A percentile compares a stretch with the other conserved stretches of the same genome.
phyloP scores from a whole-genome alignment of 1,140 invertebrate genomes.

The Drosophila nigromelanica region DNA sequence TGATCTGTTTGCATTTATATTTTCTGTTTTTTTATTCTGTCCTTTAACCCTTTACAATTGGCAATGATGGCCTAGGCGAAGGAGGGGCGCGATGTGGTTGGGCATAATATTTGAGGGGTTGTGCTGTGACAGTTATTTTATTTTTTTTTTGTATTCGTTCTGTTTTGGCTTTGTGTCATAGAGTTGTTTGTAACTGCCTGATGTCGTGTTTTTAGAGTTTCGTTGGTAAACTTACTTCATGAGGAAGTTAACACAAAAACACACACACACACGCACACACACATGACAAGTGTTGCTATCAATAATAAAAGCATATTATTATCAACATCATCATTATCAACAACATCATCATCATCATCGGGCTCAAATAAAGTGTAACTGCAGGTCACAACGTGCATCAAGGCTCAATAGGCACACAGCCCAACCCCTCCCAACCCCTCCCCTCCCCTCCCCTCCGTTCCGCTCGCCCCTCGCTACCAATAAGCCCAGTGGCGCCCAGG shows the following conservation, averaged over 20 bases:
- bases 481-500: background rate
- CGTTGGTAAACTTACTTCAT: conserved; percentile 62
- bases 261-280: conserved; percentile 6
- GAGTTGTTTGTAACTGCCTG: conserved; percentile 7
- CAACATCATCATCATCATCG: conserved; percentile 5
- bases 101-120: background rate
- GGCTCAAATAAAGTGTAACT: conserved; percentile 68
- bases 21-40: conserved; percentile 21
- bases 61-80: background rate
- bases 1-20: conserved; percentile 72
- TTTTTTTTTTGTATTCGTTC: background rate
- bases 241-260: conserved; percentile 60
- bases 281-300: conserved; percentile 65
- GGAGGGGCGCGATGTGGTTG: conserved; percentile 8
- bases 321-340: conserved; percentile 35
- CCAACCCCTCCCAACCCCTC: background rate
- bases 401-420: conserved; percentile 9
- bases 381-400: conserved; percentile 69
- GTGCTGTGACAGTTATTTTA: background rate
- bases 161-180: conserved; percentile 11
- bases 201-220: conserved; percentile 31
- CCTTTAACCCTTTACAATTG: conserved; percentile 38
- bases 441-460: too few species aligned
- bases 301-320: conserved; percentile 68
- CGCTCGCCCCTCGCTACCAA: too few species aligned